Base-by-base conservation (phyloP, 2,797 vertebrate species). In the Rhinatrema bivittatum region DNA sequence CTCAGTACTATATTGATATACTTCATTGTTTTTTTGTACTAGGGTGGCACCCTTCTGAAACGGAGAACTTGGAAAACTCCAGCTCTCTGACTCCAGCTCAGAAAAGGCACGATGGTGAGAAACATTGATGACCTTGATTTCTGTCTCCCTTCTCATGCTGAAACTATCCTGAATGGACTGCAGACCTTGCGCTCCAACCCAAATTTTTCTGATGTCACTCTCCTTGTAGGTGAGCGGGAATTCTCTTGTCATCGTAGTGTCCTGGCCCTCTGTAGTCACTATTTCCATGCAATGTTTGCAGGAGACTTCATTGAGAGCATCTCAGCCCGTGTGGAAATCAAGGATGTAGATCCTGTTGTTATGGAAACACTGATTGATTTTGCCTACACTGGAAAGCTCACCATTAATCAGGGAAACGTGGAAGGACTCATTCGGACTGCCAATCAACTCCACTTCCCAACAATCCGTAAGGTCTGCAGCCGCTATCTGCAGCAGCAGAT, bases 401-500 rank as follows among this genome's bases (percentile, higher is more conserved):
- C 92, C 16, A 84, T 99, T 63, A 99, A 97, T 47, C 93, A 95
- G 74, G 72, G 64, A 45, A 98, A 97, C 0, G 96, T 97, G 52
- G 94, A 99, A 65, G 86, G 74, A 1, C 60, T 99, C 57, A 89
- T 93, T 22, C 65, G 74, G 36, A 87, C 86, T 2, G 91, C 96
- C 32, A 91, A 87, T 32, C 85, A 79, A 58, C 87, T 99, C 22
- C 87, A 97, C 55, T 99, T 98, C 67, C 88, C 93, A n/a, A 68
- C 87, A 0, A 87, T 95, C 21, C 86, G 88, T 44, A 59, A 87
- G 3, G 94, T 91, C 34, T 98, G 94, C 46, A 90, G 89, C 66
- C 83, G 91, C 27, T 99, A 98, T 72, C 84, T 99, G 7, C 90
- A 94, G 76, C 90, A 98, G 61, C 94, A 98, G 79, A 92, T 99